phyloP scores from a whole-genome alignment of 1,140 invertebrate species.

The Eulimnadia texana region DNA sequence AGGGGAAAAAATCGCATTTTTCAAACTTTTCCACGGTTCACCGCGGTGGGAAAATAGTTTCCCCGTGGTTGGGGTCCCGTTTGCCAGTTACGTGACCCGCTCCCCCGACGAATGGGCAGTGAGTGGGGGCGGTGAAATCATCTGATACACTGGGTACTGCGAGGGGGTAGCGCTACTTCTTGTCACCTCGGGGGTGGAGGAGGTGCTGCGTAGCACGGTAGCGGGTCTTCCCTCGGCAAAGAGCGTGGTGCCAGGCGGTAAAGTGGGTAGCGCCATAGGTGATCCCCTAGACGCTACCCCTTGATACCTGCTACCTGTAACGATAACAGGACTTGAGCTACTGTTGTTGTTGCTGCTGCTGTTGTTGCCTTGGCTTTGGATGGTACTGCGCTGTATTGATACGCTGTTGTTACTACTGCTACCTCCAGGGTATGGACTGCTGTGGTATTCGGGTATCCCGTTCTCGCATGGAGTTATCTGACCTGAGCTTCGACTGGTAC shows the following conservation, averaged over 20 bases:
- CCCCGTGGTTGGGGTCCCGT: no score
- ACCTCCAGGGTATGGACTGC: not conserved
- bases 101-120: not conserved
- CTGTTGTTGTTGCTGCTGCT: no score
- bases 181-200: constrained; percentile 9
- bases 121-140: constrained; percentile 19
- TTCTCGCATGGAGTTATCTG: not conserved
- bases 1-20: no score
- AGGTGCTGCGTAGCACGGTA: constrained; percentile 11
- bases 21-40: no score
- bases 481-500: not conserved
- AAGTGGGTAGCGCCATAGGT: no score
- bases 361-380: no score
- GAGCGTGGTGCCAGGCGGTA: not conserved
- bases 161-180: constrained; percentile 15
- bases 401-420: not conserved
- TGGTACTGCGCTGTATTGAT: not conserved
- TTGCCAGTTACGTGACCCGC: no score
- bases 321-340: not conserved
- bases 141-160: constrained; percentile 21
- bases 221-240: constrained; percentile 6
- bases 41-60: no score
- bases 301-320: no score
- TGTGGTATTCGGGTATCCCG: not conserved
- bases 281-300: no score